Conservation (phyloP, 2,888 invertebrate species). For the Uropetala carovei region DNA sequence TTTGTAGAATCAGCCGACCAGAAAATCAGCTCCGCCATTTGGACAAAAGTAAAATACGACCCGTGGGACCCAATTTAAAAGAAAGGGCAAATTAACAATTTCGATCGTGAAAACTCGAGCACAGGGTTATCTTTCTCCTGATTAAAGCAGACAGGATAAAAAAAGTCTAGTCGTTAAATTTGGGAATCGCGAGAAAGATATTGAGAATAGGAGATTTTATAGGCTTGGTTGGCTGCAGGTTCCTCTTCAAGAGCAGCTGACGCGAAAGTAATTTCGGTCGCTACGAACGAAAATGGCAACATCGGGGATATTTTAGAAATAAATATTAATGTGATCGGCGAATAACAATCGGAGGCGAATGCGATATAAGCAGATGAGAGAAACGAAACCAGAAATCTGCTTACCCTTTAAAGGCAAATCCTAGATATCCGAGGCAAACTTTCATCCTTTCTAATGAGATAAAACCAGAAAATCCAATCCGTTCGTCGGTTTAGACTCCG, state of each 20-base stretch:
- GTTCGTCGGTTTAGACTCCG: neutral
- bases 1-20: neutral
- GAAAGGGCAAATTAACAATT: neutral
- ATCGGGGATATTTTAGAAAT: neutral
- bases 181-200: neutral
- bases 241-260: neutral
- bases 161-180: neutral
- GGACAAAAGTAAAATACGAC: neutral
- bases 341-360: too few species aligned
- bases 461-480: neutral
- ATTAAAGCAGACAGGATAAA: neutral
- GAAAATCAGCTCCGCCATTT: neutral
- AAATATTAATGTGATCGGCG: too few species aligned
- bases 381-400: too few species aligned
- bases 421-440: neutral
- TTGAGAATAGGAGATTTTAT: neutral
- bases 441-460: slow-evolving; percentile 15
- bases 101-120: neutral
- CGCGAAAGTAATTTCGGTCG: neutral
- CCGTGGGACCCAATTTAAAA: neutral
- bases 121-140: neutral
- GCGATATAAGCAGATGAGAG: too few species aligned
- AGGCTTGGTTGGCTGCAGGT: neutral
- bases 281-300: neutral
- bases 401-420: neutral